Base-by-base conservation (phyloP, 92 coral and sea anemone genomes). In the Palythoa heliodiscus region DNA sequence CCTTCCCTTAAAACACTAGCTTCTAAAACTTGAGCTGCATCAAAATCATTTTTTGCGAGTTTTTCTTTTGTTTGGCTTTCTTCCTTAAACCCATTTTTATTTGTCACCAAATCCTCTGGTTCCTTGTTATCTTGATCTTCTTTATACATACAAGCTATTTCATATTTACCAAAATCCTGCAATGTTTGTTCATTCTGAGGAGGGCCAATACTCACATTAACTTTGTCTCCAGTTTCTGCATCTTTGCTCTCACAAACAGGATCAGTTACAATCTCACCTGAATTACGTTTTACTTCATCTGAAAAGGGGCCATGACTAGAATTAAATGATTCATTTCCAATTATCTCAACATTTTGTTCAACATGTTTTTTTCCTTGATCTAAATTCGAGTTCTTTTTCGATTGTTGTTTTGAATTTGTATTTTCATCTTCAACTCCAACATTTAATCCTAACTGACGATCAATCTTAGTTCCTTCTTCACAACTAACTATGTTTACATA, bases 171-270 rank as follows among this genome's bases (percentile, higher is more conserved):
- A 57, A 60, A 78, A 57, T 60, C 12, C 9, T 60, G 70, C 13
- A 1, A 4, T 4, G 38, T 11, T 67, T n/a, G 6, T 53, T 82
- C 77, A 15, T 82, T 50, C 12, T 69, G 38, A 24, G 19, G 11
- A 25, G 22, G 29, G 16, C 13, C 35, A 35, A 50, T 29, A 38
- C 15, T 22, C 35, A 69, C 77, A 52, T 69, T 13, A 39, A 70
- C 78, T 47, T 37, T 53, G 48, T 19, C 86, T 68, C 15, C 63
- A 19, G 16, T 20, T 71, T 47, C 86, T 35, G 25, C 63, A 25
- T 54, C 29, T 40, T 70, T 58, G 37, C 66, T 69, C 24, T 67
- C 47, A 82, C 74, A 37, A 13, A 37, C 29, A 37, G 19, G 48
- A 17, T 12, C 15, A 38, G 5, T 29, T 16, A 14, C n/a, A 15